Percentiles rank a stretch among this genome's conserved stretches.
Evolutionary conservation across 1,140 invertebrate species (phyloP).

Genomic region (Manduca sexta): DNA sequence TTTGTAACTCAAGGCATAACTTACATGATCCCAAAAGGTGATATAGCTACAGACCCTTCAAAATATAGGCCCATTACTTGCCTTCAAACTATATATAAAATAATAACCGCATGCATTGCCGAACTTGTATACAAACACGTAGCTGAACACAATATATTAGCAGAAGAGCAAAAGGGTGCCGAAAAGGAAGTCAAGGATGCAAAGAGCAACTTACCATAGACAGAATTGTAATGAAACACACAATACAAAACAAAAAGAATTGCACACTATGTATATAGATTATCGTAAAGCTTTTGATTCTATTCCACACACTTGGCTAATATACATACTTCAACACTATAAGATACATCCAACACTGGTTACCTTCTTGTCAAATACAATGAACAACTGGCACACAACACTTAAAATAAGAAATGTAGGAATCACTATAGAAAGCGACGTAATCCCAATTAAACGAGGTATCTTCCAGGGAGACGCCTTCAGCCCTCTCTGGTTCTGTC

Average conservation of each 20-base stretch:
- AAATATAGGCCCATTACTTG: slow-evolving; percentile 18
- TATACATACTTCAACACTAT: slow-evolving; percentile 11
- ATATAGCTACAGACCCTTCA: slow-evolving; percentile 7
- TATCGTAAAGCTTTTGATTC: slow-evolving; percentile 19
- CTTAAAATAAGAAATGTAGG: neutral
- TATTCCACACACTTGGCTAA: slow-evolving; percentile 16
- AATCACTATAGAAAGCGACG: neutral
- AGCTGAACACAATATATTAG: slow-evolving; percentile 4
- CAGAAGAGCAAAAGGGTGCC: slow-evolving; percentile 14
- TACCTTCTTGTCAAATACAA: neutral
- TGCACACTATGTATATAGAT: slow-evolving; percentile 15
- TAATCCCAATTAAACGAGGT: slow-evolving; percentile 4
- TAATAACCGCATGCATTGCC: slow-evolving; percentile 9
- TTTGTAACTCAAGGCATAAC: slow-evolving; percentile 13
- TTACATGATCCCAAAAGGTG: slow-evolving; percentile 13
- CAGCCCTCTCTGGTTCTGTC: no score
- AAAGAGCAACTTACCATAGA: slow-evolving; percentile 16
- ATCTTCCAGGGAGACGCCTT: slow-evolving; percentile 6
- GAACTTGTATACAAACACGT: slow-evolving; percentile 10
- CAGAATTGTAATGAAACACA: slow-evolving; percentile 5
- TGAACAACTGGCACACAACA: no score
- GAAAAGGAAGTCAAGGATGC: slow-evolving; percentile 8
- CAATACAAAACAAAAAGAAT: slow-evolving; percentile 7
- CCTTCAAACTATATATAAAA: slow-evolving; percentile 16
- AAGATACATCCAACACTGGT: slow-evolving; percentile 13